Evolutionary conservation across 30 jellyfish, hydroid and myxozoan genomes (phyloP).

Genomic region (Hydractinia symbiolongicarpus): DNA sequence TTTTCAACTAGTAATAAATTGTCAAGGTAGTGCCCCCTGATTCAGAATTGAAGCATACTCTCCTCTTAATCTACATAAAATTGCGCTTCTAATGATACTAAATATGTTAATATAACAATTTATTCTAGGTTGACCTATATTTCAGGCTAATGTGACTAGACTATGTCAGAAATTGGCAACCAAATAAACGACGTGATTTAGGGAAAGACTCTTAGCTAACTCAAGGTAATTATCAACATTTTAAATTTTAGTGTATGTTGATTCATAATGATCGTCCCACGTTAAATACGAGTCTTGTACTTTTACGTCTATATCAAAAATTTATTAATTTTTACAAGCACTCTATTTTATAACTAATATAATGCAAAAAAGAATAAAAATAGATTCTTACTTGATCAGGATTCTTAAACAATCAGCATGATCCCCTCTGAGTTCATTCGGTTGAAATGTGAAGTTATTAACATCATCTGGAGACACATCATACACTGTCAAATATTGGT

Average conservation of each 20-base stretch:
- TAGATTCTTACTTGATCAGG: not conserved
- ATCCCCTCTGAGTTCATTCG: not conserved
- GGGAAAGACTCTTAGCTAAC: too few species aligned
- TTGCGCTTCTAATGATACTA: not conserved
- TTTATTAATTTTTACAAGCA: not conserved
- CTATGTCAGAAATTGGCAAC: too few species aligned
- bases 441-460: not conserved
- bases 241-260: too few species aligned
- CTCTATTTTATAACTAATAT: not conserved
- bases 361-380: not conserved
- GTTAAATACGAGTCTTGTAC: too few species aligned
- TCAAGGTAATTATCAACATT: too few species aligned
- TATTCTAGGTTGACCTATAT: constrained; percentile 1
- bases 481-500: constrained; percentile 19
- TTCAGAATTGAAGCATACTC: not conserved
- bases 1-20: too few species aligned
- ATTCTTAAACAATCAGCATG: constrained; percentile 6
- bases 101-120: too few species aligned
- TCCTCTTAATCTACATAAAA: not conserved
- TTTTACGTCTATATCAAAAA: not conserved
- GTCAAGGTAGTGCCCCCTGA: too few species aligned
- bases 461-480: constrained; percentile 11
- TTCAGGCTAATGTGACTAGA: constrained; percentile 1
- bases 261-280: too few species aligned
- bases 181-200: too few species aligned